Base-by-base conservation (phyloP, 2,113 vertebrate species). In the Rhodinocichla rosea region DNA sequence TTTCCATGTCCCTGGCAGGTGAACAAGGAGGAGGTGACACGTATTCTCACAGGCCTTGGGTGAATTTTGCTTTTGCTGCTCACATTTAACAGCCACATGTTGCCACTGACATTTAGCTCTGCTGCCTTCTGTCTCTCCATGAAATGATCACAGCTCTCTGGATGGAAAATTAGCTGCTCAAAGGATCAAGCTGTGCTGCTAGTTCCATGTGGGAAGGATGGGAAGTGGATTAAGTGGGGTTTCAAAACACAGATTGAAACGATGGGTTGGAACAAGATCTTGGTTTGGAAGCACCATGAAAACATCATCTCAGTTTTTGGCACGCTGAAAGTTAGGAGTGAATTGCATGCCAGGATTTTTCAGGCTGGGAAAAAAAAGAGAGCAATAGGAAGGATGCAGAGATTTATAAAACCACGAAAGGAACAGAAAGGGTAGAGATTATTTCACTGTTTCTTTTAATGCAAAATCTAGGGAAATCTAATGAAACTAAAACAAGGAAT, bases 161-260 rank as follows among this genome's bases (percentile, higher is more conserved):
- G 13, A 19, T 6, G 59, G 88, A 85, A 93, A 90, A 42, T 55
- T 12, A 70, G 63, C 39, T 90, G 68, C 35, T 76, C 30, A n/a
- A 53, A 89, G 56, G 33, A 80, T 80, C 90, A 74, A 81, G 71
- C 92, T 85, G 69, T 84, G 83, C 64, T 87, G 81, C 50, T 77
- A 22, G n/a, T 35, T 96, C 94, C 85, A 64, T 71, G 52, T 57
- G 90, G 85, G 53, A 90, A 86, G 63, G 76, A 90, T 83, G 18
- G 19, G 90, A 94, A 92, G 67, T 1, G 13, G 68, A 83, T 92
- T 80, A 70, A 90, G 64, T 0, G 1, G 33, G 22, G 60, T 78
- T 95, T 83, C 83, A 96, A 95, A 95, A 93, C 56, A 63, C 69
- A 74, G 44, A 63, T 81, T 86, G 70, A 95, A 81, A 78, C n/a